Evolutionary conservation across 2,113 vertebrate genomes (phyloP).

Genomic region (Bettongia penicillata): DNA sequence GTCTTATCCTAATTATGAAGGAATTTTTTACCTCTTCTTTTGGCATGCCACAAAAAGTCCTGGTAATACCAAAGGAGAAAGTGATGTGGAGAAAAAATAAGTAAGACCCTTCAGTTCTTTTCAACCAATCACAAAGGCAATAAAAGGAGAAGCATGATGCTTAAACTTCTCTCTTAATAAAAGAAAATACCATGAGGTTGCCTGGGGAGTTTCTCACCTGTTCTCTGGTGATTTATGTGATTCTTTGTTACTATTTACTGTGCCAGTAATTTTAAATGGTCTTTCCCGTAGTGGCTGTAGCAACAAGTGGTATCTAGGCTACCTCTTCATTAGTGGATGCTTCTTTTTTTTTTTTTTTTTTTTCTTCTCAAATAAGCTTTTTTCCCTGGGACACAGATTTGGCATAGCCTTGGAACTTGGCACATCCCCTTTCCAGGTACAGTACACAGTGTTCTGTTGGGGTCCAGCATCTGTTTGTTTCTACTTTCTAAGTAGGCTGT

Average conservation of each 20-base stretch:
- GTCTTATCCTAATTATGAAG: neutral
- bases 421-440: neutral
- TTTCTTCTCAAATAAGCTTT: neutral
- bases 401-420: neutral
- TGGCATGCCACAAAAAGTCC: conserved; percentile 9
- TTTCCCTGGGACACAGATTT: neutral
- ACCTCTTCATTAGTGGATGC: conserved; percentile 46
- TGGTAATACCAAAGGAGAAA: conserved; percentile 19
- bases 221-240: conserved; percentile 68
- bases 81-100: conserved; percentile 22
- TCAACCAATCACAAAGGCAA: neutral
- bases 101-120: conserved; percentile 51
- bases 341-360: too few relatives aligned
- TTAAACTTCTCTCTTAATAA: conserved; percentile 53
- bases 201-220: conserved; percentile 70
- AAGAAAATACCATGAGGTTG: conserved; percentile 63
- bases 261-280: conserved; percentile 75
- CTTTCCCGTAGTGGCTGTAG: conserved; percentile 65
- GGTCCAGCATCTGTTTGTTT: conserved; percentile 46
- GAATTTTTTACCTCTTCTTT: neutral
- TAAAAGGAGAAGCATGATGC: conserved; percentile 1
- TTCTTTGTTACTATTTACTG: conserved; percentile 73
- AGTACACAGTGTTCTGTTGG: neutral
- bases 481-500: conserved; percentile 44
- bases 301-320: conserved; percentile 70